These are phyloP conservation scores for Lutjanus erythropterus DNA, from an alignment of 2,113 vertebrate species.

Conservation along the genomic window DNA sequence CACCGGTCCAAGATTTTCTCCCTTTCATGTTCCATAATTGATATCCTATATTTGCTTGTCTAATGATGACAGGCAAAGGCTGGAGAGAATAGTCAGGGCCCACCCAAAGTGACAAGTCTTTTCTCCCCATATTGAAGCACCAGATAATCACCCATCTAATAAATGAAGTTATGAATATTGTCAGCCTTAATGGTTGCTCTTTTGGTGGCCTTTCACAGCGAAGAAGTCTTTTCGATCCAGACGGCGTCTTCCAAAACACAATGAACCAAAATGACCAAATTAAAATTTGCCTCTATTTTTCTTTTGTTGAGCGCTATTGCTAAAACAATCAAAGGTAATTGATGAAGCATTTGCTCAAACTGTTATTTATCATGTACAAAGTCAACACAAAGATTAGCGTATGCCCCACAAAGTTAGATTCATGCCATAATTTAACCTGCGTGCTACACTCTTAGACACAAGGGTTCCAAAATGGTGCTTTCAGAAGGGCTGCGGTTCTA, in stretches of 20 bases:
- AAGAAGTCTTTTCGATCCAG: constrained; percentile 1
- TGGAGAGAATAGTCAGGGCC: not conserved
- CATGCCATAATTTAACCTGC: constrained; percentile 2
- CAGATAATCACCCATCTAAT: constrained; percentile 23
- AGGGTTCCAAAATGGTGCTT: too few relatives aligned
- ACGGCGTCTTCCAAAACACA: constrained; percentile 6
- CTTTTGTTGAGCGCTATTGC: not conserved
- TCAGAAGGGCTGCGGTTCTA: too few relatives aligned
- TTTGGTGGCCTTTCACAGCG: constrained; percentile 32
- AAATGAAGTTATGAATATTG: constrained; percentile 24
- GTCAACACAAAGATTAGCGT: not conserved
- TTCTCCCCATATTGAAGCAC: not conserved
- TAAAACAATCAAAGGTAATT: not conserved
- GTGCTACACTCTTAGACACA: too few relatives aligned
- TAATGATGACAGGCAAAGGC: constrained; percentile 15
- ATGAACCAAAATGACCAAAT: constrained; percentile 35
- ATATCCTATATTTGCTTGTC: constrained; percentile 39
- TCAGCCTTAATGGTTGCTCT: constrained; percentile 35
- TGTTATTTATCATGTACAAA: constrained; percentile 26
- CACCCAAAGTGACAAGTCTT: constrained; percentile 13
- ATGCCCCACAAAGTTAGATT: not conserved
- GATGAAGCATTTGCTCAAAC: not conserved
- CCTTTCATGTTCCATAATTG: constrained; percentile 43
- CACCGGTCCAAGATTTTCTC: constrained; percentile 1
- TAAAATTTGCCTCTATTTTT: not conserved